Evolutionary conservation across 2,113 vertebrate species (phyloP), one percentile per base, ranked within the genome.

Genomic region (Fregata magnificens): DNA sequence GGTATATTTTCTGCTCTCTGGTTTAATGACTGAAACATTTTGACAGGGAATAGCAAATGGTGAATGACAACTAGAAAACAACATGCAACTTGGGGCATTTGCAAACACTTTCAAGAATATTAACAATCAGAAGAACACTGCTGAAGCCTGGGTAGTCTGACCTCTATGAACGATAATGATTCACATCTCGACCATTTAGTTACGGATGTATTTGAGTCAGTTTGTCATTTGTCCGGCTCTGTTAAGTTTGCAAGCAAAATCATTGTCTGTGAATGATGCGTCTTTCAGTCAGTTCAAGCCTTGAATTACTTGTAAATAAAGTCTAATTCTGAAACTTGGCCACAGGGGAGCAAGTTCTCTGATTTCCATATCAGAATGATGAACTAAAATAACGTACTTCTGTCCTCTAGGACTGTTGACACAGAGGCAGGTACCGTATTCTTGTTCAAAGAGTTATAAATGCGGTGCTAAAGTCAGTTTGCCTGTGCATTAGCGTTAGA

Each of bases 11-110:
- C 95, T 94, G 92, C 92, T 97, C 96, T 93, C 88, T 83, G 80
- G 69, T 90, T 97, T 97, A 97, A 97, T 94, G 95, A 93, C 92
- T 74, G 95, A 92, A 97, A 94, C 88, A 63, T 95, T 97, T 96
- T 97, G 96, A 97, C 93, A 93, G 88, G 63, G 79, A 93, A 55
- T 88, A 93, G 66, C 74, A 92, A 97, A 92, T 55, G 90, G 82
- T 93, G 92, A 96, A 95, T 94, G 95, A 92, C 95, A 97, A 83
- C 82, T 70, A 93, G 94, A 47, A 93, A 92, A 87, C 90, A 95
- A 55, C 76, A 22, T 16, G 52, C 74, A 86, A 88, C 93, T 86
- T 73, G 63, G 88, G 82, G 85, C 67, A 31, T 73, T 94, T 88
- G 67, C 62, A 82, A 93, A 70, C 29, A 22, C 71, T 95, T 90